Percentiles rank a stretch among this genome's conserved stretches.
These are phyloP conservation scores for Allacma fusca DNA, from an alignment of 2,888 invertebrate genomes.

Conservation along the genomic window DNA sequence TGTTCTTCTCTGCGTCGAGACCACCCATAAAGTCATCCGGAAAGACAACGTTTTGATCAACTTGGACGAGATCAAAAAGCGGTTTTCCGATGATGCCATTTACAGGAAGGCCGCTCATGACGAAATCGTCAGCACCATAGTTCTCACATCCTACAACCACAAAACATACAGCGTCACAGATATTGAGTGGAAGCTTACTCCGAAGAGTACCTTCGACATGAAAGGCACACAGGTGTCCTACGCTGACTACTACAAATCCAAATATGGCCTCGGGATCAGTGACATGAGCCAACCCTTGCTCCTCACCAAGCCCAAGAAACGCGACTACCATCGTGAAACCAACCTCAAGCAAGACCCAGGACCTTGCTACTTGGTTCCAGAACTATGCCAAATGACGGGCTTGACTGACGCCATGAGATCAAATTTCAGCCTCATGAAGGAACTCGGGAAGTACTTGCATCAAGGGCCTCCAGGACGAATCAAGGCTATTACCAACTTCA, in stretches of 20 bases:
- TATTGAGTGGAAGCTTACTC: conserved; percentile 78
- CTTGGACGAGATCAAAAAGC: conserved; percentile 63
- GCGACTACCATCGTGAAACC: conserved; percentile 75
- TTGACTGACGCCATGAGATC: conserved; percentile 82
- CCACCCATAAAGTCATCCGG: conserved; percentile 83
- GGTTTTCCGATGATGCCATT: no score
- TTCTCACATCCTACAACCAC: conserved; percentile 90
- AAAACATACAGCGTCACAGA: conserved; percentile 86
- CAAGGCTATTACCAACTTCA: conserved; percentile 71
- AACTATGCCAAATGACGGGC: conserved; percentile 63
- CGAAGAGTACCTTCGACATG: conserved; percentile 72
- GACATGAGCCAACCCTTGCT: conserved; percentile 64
- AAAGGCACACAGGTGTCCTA: conserved; percentile 43
- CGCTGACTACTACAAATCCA: conserved; percentile 50
- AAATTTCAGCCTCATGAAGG: conserved; percentile 86
- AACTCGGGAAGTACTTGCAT: conserved; percentile 79
- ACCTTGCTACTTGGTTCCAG: conserved; percentile 4
- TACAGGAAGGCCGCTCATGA: conserved; percentile 64
- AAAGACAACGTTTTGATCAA: conserved; percentile 76
- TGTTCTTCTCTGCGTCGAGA: conserved; percentile 80
- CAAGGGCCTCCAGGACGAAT: conserved; percentile 81
- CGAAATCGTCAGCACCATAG: conserved; percentile 68
- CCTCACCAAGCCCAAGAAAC: conserved; percentile 68
- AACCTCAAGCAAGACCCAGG: background rate
- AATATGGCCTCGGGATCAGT: conserved; percentile 63